phyloP scores from a whole-genome alignment of 1,140 invertebrate species.

The Bombus fervidus region DNA sequence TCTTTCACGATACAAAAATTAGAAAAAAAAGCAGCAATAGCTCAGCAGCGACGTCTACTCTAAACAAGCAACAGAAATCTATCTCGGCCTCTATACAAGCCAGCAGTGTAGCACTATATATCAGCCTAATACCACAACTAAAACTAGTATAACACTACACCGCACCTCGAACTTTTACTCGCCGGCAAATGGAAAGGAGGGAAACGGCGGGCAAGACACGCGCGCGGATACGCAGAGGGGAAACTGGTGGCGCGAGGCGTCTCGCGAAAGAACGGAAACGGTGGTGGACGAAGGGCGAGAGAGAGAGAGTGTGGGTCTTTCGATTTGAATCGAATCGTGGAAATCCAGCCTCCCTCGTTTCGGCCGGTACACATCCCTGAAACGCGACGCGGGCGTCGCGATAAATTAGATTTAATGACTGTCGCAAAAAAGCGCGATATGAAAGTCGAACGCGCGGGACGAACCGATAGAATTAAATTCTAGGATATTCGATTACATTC shows the following conservation, averaged over 20 bases:
- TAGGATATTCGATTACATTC: conserved; percentile 82
- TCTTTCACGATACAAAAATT: too few relatives aligned
- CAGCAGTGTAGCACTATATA: too few relatives aligned
- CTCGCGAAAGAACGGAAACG: not conserved
- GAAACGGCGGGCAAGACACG: not conserved
- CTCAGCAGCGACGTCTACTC: too few relatives aligned
- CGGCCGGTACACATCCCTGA: conserved; percentile 62
- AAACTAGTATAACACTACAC: too few relatives aligned
- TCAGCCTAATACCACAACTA: too few relatives aligned
- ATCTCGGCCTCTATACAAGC: too few relatives aligned
- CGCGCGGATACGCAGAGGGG: too few relatives aligned
- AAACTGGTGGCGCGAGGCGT: not conserved
- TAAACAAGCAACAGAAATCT: too few relatives aligned
- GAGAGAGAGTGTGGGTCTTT: not conserved
- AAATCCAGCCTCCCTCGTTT: not conserved
- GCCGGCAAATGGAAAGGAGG: not conserved
- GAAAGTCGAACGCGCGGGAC: conserved; percentile 80
- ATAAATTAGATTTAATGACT: conserved; percentile 82
- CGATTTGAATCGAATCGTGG: conserved; percentile 23
- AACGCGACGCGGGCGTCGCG: conserved; percentile 72
- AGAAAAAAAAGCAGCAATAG: too few relatives aligned
- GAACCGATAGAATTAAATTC: conserved; percentile 82
- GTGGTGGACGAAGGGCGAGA: too few relatives aligned
- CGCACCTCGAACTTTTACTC: too few relatives aligned
- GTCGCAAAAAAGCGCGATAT: conserved; percentile 82